Conservation (phyloP, 2,113 vertebrate species). For the Lampris megalopsis region DNA sequence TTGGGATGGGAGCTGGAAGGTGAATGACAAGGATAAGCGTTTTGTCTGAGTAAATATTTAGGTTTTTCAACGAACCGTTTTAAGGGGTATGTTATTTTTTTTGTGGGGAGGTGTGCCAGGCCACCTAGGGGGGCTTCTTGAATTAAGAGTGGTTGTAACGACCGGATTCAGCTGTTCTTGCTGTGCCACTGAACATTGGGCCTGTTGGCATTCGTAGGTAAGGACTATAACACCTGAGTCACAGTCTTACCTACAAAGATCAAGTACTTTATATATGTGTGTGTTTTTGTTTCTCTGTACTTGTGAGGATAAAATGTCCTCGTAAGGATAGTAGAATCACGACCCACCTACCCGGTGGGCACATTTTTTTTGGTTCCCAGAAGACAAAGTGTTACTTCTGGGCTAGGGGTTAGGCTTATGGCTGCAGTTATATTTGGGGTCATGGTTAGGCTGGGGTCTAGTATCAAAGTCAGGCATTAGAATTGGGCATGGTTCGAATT, state of each 20-base stretch:
- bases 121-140: background rate
- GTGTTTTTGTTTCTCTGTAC: too few relatives aligned
- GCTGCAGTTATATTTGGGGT: too few relatives aligned
- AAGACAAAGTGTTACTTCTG: too few relatives aligned
- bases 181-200: conserved; percentile 4
- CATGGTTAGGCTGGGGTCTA: too few relatives aligned
- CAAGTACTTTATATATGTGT: background rate
- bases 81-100: background rate
- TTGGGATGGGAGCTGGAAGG: background rate
- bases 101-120: background rate
- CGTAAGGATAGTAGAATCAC: too few relatives aligned
- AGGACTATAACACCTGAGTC: conserved; percentile 6
- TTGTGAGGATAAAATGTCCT: too few relatives aligned
- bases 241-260: background rate
- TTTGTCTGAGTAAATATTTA: background rate
- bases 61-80: background rate
- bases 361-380: too few relatives aligned
- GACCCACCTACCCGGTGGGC: too few relatives aligned
- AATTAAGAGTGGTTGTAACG: background rate
- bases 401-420: too few relatives aligned
- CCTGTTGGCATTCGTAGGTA: background rate
- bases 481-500: too few relatives aligned
- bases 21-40: background rate
- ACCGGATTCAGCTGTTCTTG: conserved; percentile 9
- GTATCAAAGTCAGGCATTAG: too few relatives aligned